Conservation (phyloP, 1,140 invertebrate species). For the Calycopis cecrops region DNA sequence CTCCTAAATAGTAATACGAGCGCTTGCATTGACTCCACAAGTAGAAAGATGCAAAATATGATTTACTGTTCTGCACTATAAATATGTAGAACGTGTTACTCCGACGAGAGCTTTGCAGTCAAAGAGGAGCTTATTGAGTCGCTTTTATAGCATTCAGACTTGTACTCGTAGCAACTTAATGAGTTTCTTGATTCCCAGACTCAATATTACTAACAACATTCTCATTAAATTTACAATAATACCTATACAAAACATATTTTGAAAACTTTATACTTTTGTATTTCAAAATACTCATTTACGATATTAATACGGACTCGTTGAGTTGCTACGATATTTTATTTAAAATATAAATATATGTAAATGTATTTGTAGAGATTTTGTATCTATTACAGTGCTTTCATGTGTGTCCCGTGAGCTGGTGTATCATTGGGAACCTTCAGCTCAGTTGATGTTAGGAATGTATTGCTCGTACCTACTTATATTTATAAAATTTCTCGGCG, state of each 20-base stretch:
- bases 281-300: neutral
- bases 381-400: neutral
- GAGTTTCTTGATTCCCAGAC: too few species aligned
- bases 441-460: slow-evolving; percentile 6
- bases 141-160: slow-evolving; percentile 15
- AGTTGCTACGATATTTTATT: slow-evolving; percentile 5
- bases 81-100: too few species aligned
- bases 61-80: too few species aligned
- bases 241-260: neutral
- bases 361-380: neutral
- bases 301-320: neutral
- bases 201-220: too few species aligned
- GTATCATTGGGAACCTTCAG: neutral
- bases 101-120: slow-evolving; percentile 7
- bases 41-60: too few species aligned
- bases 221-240: neutral
- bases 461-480: slow-evolving; percentile 2
- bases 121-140: slow-evolving; percentile 17
- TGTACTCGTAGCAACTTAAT: slow-evolving; percentile 7
- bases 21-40: too few species aligned
- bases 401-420: neutral
- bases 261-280: slow-evolving; percentile 11
- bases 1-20: too few species aligned
- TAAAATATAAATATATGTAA: neutral
- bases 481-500: neutral